Base-by-base conservation (phyloP, 2,888 invertebrate genomes). In the Nasonovia ribisnigri region DNA sequence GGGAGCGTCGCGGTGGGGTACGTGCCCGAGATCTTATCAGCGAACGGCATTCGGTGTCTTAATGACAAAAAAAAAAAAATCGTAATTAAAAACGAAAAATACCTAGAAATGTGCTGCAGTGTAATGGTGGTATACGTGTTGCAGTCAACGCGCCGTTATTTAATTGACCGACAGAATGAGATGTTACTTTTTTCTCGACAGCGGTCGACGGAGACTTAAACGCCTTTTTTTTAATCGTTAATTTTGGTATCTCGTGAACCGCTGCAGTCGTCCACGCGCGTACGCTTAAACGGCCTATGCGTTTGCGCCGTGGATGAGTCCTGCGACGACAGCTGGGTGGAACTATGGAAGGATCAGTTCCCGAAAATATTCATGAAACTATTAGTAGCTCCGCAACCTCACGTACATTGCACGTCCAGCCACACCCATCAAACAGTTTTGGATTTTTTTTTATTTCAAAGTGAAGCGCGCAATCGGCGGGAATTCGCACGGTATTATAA, bases 21-120 rank as follows among this genome's bases (percentile, higher is more conserved):
- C 88, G 92, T 84, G 92, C 36, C 46, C 13, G 16, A 93, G 89
- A 93, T 92, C 20, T 92, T 92, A 88, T 92, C 92, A 2, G 77
- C 29, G 29, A 84, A 36, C 51, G 84, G 26, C 57, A 43, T 89
- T 89, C 43, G 77, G 20, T 77, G 77, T 77, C 77, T 20, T 77
- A 2, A 86, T 29, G 86, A n/a, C n/a, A n/a, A 86, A 86, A 86
- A 46, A 86, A 43, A 84, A 43, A 86, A 43, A 46, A 86, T 43
- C n/a, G 86, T 86, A 43, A 86, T 46, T 46, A 86, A 86, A 86
- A 86, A 86, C 43, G 8, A 86, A n/a, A 86, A 86, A 86, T 86
- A 46, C 86, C 29, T 20, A 77, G 77, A 77, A 77, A 20, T 36
- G 36, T 1, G 36, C 36, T 0, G 77, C 20, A 36, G 5, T 77